Evolutionary conservation across 2,888 invertebrate species (phyloP).

Genomic region (Flabesymbios commensalis): DNA sequence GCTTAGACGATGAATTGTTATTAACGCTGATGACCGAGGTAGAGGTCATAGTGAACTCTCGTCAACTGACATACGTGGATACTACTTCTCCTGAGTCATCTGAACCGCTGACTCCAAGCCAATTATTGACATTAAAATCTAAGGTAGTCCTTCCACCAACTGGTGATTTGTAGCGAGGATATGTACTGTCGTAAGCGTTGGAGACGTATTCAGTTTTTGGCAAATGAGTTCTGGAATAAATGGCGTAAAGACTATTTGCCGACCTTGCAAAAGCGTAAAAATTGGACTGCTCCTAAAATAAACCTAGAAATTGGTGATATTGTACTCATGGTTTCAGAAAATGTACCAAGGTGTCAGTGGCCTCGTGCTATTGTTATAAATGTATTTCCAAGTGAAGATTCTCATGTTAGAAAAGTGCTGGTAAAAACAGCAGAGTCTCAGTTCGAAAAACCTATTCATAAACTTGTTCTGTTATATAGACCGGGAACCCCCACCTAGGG

Average conservation of each 20-base stretch:
- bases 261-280: conserved; percentile 23
- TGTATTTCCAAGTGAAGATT: background rate
- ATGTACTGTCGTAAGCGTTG: conserved; percentile 31
- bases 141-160: conserved; percentile 25
- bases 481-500: too few species aligned
- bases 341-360: background rate
- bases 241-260: conserved; percentile 35
- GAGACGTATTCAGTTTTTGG: conserved; percentile 32
- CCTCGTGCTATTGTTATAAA: background rate
- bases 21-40: background rate
- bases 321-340: background rate
- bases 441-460: background rate
- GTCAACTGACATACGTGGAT: background rate
- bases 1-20: background rate
- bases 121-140: conserved; percentile 22
- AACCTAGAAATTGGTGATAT: conserved; percentile 6
- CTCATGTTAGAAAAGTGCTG: background rate
- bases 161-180: conserved; percentile 30
- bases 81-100: background rate
- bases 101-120: conserved; percentile 23
- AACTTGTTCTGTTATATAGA: too few species aligned
- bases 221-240: conserved; percentile 35
- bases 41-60: background rate
- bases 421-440: background rate
- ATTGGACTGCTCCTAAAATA: conserved; percentile 18